Base-by-base conservation (phyloP, 2,797 vertebrate genomes). In the Macropus fuliginosus region DNA sequence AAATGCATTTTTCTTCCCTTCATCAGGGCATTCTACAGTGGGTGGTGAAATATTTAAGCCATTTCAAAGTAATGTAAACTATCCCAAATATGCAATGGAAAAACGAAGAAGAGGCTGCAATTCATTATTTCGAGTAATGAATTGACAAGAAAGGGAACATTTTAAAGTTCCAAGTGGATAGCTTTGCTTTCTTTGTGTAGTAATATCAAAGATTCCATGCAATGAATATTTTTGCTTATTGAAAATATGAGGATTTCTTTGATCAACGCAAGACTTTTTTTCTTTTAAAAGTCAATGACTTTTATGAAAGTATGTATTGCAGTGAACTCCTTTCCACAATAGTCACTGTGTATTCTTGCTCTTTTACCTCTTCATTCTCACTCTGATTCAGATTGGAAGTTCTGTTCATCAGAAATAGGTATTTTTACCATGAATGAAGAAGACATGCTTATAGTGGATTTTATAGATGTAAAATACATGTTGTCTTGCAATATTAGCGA, bases 1-100 rank as follows among this genome's bases (percentile, higher is more conserved):
- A 94, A 97, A 92, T 93, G 54, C 50, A 54, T 46, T 93, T 95
- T 94, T 92, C 91, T 97, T 87, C 5, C 55, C 52, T 97, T 98
- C 94, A 97, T 98, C 97, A 98, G 56, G 94, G 93, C 98, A 98
- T 99, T 98, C 97, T 98, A 89, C 97, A 95, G 98, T 99, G 98
- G 98, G 98, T 97, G 91, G 97, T 97, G 96, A 97, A 98, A 98
- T 99, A 99, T 99, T 99, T 98, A 98, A 99, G 98, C 96, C 97
- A 99, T 99, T 99, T 98, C 97, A 92, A 95, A 98, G 98, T 98
- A 98, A 99, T 98, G 98, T 98, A 98, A 99, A 98, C 97, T 99
- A 99, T 99, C 98, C 96, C 98, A 98, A 98, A 99, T 98, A 99
- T 99, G 98, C 97, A 96, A 97, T 97, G 96, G 97, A 96, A 98